Evolutionary conservation across 2,888 invertebrate species (phyloP), one percentile per base, ranked within the genome.

Genomic region (Julus scandinavius): DNA sequence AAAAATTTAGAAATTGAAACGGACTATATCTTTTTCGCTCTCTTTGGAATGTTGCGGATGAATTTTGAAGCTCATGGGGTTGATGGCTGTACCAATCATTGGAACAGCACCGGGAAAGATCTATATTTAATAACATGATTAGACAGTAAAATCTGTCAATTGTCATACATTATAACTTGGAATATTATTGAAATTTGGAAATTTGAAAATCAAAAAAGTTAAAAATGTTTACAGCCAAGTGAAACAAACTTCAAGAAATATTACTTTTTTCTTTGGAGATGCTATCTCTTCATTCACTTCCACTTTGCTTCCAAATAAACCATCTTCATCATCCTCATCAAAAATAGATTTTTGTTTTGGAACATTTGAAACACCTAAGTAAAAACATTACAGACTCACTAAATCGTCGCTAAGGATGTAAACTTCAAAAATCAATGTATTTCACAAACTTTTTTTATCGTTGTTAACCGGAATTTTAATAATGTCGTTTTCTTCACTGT

Each of bases 261-360:
- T 50, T 29, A 87, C 87, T 54, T 50, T 50, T 58, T 87, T 87
- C 54, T 45, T 54, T 50, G 38, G 86, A 45, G 63, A 58, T 86
- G 20, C 20, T 45, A 85, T 1, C 45, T 45, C 54, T 85, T 85
- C 45, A 17, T 17, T n/a, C 17, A 58, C 41, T 86, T 58, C 50
- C 9, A 38, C 63, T 63, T 86, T 88, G 20, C 38, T 85, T 40
- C 85, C 85, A 49, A 72, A 86, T 40, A 88, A 88, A 20, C 38
- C 54, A 41, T 29, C 86, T 41, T 85, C 49, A 11, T 86, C 88
- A n/a, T 85, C 88, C 54, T 88, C 88, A 58, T 88, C 85, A 85
- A 88, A 88, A 85, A 88, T 50, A 17, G 88, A 88, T 83, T 45
- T 84, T 40, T 40, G 84, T 20, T 85, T 85, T n/a, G n/a, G n/a